Percentiles rank a stretch among this genome's conserved stretches.
Conservation (phyloP, 2,888 invertebrate genomes). For the Eupithecia vulgata region DNA sequence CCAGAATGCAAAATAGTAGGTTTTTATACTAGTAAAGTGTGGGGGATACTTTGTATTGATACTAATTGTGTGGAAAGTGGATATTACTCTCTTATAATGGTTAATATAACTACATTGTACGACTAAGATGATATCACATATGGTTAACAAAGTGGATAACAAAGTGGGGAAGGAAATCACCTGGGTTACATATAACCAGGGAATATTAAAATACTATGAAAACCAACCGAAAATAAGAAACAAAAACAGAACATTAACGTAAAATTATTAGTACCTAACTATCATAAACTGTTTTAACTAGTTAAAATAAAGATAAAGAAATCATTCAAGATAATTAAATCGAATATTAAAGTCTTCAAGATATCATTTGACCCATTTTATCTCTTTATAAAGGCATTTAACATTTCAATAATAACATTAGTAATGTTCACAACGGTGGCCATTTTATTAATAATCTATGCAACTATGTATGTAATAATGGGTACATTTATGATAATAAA, state of each 20-base stretch:
- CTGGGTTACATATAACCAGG: neutral
- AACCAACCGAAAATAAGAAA: too few relatives aligned
- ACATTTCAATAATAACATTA: constrained; percentile 75
- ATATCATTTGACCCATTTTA: constrained; percentile 77
- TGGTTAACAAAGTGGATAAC: neutral
- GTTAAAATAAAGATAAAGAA: constrained; percentile 59
- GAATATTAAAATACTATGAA: too few relatives aligned
- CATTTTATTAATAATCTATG: constrained; percentile 60
- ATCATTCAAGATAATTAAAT: constrained; percentile 79
- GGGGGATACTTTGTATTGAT: neutral
- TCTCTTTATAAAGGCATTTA: constrained; percentile 75
- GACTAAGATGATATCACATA: neutral
- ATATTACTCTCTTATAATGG: neutral
- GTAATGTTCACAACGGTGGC: constrained; percentile 67
- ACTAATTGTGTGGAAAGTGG: neutral
- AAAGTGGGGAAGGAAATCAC: neutral
- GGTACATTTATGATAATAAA: constrained; percentile 21
- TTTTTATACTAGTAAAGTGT: neutral
- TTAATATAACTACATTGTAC: neutral
- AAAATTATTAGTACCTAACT: constrained; percentile 14
- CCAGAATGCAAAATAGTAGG: neutral
- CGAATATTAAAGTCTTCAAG: constrained; percentile 73
- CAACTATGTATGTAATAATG: constrained; percentile 39
- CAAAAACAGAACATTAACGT: constrained; percentile 18
- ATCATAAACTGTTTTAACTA: constrained; percentile 30